These are phyloP conservation scores for Callimorpha dominula DNA, from an alignment of 2,888 invertebrate species.

Conservation along the genomic window DNA sequence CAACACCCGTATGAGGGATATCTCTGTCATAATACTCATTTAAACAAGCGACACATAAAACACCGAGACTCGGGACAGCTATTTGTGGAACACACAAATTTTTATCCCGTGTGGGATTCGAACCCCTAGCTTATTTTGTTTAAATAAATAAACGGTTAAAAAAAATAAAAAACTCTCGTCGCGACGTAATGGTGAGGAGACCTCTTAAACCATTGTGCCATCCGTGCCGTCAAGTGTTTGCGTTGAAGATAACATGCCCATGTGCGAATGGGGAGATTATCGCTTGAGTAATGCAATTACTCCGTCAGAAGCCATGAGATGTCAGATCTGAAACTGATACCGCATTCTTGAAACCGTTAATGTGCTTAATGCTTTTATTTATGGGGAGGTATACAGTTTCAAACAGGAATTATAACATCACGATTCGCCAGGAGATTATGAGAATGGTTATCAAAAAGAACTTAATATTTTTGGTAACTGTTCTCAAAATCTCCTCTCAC, in stretches of 20 bases:
- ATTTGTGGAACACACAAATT: too few species aligned
- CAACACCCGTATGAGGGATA: too few species aligned
- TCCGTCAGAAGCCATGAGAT: neutral
- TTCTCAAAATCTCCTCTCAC: too few species aligned
- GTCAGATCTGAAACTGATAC: slow-evolving; percentile 20
- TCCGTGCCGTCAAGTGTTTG: neutral
- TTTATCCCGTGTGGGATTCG: too few species aligned
- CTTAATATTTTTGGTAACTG: too few species aligned
- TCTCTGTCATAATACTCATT: too few species aligned
- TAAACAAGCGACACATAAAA: too few species aligned
- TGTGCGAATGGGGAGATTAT: neutral
- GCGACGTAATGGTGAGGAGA: too few species aligned
- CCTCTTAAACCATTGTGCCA: neutral
- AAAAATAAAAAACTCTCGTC: too few species aligned
- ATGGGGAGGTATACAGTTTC: neutral
- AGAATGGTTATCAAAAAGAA: neutral
- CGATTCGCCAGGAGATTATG: neutral
- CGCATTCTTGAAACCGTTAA: slow-evolving; percentile 11
- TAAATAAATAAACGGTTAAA: too few species aligned
- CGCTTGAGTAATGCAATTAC: neutral
- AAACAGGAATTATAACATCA: neutral
- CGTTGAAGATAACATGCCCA: neutral
- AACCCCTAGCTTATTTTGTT: too few species aligned
- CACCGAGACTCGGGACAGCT: too few species aligned
- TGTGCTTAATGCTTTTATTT: neutral